Evolutionary conservation across 1,140 invertebrate genomes (phyloP).

Genomic region (Drosophila athabasca): DNA sequence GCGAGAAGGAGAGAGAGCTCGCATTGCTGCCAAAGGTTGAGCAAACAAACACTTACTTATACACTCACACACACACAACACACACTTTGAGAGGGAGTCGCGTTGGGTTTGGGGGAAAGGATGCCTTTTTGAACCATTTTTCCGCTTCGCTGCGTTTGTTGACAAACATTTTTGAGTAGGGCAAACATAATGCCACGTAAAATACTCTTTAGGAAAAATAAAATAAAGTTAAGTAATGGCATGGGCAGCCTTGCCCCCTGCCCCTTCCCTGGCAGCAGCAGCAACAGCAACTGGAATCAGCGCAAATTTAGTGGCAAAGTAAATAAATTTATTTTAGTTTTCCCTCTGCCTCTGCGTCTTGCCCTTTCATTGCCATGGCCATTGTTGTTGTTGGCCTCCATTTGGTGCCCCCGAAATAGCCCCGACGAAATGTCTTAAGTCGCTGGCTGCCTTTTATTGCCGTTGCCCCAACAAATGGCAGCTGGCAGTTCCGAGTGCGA

Average conservation of each 20-base stretch:
- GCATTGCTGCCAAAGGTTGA: constrained; percentile 55
- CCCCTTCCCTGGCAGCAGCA: constrained; percentile 7
- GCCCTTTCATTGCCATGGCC: constrained; percentile 15
- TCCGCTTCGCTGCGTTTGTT: constrained; percentile 75
- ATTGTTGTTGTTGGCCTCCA: constrained; percentile 31
- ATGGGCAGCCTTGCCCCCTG: too few relatives aligned
- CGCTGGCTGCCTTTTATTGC: constrained; percentile 70
- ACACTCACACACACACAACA: constrained; percentile 7
- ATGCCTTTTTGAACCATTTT: constrained; percentile 51
- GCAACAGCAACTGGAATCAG: constrained; percentile 63
- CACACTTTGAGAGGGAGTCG: neutral
- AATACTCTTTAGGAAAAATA: neutral
- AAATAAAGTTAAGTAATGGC: too few relatives aligned
- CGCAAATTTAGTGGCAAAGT: constrained; percentile 80
- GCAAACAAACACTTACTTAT: constrained; percentile 32
- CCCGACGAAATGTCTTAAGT: constrained; percentile 72
- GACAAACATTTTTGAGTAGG: constrained; percentile 73
- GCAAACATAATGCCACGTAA: constrained; percentile 54
- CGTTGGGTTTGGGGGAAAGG: constrained; percentile 8
- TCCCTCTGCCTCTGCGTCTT: constrained; percentile 14
- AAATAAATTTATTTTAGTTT: constrained; percentile 81
- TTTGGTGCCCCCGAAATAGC: constrained; percentile 8
- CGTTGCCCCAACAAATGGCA: constrained; percentile 63
- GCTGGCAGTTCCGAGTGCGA: constrained; percentile 14
- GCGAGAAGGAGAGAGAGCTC: neutral